Base-by-base conservation (phyloP, 2,888 invertebrate genomes). In the Meiosimyza platycephala region DNA sequence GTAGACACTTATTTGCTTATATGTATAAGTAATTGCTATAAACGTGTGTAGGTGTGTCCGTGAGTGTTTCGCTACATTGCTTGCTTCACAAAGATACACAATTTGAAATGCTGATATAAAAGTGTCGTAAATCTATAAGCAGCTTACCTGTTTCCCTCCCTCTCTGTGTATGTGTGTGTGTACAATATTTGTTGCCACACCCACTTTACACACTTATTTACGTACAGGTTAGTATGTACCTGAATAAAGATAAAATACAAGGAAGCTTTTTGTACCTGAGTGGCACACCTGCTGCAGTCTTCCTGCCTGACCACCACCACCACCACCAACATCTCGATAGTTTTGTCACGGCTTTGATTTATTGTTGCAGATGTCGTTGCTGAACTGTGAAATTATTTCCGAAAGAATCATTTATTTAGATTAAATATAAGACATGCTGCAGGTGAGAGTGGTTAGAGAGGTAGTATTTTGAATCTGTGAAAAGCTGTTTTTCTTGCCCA, bases 321-420 rank as follows among this genome's bases (percentile, higher is more conserved):
- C 12, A n/a, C 52, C 16, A 18, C 55, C 65, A 6, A n/a, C 64
- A 51, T 50, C 15, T 28, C 51, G 13, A 55, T 22, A 12, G 50
- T 13, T 18, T 13, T 64, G 50, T 15, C 52, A n/a, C 28, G 48
- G 50, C 55, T 52, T 51, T 69, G 69, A 69, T 70, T 70, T 70
- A 70, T 63, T 40, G 40, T 48, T 63, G 63, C 54, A 40, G 63
- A 40, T 52, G 47, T 18, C 63, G 54, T 52, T 40, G 70, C 18
- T 70, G 62, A 63, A 63, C 52, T 48, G 52, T 70, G 16, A 70
- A 70, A 54, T 63, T 54, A 63, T 40, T 63, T 40, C 54, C 54
- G 12, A 22, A 16, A 28, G 54, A 40, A 62, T 62, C 15, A 64
- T 51, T 64, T 28, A 51, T 13, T 18, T 7, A 15, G 64, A 50